Conservation (phyloP, 2,113 vertebrate species). For the Sturnus vulgaris region DNA sequence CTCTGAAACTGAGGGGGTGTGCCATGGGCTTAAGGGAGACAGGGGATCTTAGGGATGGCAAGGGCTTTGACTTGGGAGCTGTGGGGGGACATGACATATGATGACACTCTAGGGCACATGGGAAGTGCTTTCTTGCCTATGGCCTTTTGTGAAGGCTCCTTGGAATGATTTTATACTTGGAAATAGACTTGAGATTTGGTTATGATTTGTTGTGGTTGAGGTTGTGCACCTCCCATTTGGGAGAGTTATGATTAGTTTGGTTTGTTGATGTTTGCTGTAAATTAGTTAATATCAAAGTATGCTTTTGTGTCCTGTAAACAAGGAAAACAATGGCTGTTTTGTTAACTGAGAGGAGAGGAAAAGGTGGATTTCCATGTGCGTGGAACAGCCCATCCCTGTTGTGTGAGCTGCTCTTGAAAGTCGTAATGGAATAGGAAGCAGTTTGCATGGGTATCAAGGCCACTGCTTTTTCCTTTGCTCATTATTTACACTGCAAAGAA, state of each 20-base stretch:
- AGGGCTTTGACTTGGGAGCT: neutral
- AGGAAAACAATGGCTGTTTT: neutral
- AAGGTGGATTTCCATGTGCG: neutral
- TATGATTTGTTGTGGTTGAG: neutral
- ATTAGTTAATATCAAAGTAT: neutral
- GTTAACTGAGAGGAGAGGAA: neutral
- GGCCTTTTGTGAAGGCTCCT: neutral
- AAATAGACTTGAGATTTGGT: neutral
- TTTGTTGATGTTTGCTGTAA: neutral
- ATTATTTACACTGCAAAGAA: neutral
- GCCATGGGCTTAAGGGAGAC: fast-evolving
- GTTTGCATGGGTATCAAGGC: neutral
- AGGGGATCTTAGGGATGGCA: too few species aligned
- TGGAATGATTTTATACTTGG: neutral
- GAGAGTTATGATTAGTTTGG: neutral
- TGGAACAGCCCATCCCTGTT: neutral
- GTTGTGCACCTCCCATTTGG: neutral
- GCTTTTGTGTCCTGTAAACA: neutral
- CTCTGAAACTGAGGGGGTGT: neutral
- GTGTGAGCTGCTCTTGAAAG: neutral
- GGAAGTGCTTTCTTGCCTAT: neutral
- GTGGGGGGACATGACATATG: fast-evolving
- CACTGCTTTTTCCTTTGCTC: neutral
- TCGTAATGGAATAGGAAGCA: neutral
- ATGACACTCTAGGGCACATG: neutral